These are phyloP conservation scores for Corynorhinus townsendii DNA, from an alignment of 2,113 vertebrate species.

Conservation along the genomic window DNA sequence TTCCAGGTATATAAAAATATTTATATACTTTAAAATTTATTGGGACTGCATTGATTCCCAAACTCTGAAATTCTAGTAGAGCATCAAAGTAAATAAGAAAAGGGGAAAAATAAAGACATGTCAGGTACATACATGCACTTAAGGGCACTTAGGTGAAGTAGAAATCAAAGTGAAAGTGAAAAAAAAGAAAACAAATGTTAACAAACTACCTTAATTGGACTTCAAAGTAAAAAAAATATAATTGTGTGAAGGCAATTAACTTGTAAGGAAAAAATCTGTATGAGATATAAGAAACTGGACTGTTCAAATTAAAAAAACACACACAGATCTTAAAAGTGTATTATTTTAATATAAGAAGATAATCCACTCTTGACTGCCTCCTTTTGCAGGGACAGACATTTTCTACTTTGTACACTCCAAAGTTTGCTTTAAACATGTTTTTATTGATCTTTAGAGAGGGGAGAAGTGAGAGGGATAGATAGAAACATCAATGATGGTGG, in stretches of 20 bases:
- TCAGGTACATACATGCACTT: background rate
- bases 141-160: background rate
- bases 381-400: background rate
- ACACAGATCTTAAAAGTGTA: too few species aligned
- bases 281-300: background rate
- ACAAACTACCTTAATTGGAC: background rate
- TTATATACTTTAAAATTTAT: background rate
- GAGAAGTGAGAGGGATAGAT: too few species aligned
- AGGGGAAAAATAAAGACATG: background rate
- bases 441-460: too few species aligned
- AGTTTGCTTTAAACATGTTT: background rate
- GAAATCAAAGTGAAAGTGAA: background rate
- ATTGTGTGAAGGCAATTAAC: background rate
- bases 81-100: background rate
- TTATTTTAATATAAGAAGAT: too few species aligned
- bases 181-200: background rate
- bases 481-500: too few species aligned
- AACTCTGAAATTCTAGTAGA: background rate
- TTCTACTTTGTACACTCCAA: background rate
- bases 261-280: background rate
- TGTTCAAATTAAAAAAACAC: background rate
- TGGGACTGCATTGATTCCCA: background rate
- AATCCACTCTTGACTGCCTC: background rate
- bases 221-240: background rate
- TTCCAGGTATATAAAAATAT: background rate